A percentile compares a stretch with the other conserved stretches of the same genome.
phyloP scores from a whole-genome alignment of 1,140 invertebrate species.

The Drosophila albomicans region DNA sequence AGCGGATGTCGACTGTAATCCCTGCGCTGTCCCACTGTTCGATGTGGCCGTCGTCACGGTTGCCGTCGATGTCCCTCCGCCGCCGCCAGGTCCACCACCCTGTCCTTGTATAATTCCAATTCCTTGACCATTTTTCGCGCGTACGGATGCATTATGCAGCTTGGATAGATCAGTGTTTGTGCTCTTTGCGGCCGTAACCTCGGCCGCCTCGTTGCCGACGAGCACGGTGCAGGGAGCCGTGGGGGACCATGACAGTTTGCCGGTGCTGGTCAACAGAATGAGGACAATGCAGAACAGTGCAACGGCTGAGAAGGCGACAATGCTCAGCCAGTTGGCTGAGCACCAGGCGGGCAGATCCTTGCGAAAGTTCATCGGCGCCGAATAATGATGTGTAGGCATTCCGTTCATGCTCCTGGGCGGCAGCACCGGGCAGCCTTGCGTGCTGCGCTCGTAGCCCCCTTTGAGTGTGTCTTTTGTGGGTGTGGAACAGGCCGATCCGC shows the following conservation, averaged over 20 bases:
- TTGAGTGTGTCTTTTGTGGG: constrained; percentile 86
- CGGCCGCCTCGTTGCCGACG: constrained; percentile 88
- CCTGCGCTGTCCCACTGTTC: constrained; percentile 72
- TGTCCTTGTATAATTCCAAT: constrained; percentile 83
- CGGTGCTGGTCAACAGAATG: constrained; percentile 94
- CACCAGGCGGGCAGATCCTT: constrained; percentile 94
- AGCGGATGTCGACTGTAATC: constrained; percentile 73
- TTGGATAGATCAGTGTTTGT: constrained; percentile 84
- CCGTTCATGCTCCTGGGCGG: constrained; percentile 89
- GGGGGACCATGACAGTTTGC: constrained; percentile 92
- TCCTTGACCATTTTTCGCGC: constrained; percentile 87
- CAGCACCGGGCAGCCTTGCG: constrained; percentile 87
- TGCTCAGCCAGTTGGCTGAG: constrained; percentile 95
- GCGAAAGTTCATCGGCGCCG: constrained; percentile 89
- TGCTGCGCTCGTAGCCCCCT: constrained; percentile 89
- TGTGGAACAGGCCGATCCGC: constrained; percentile 84
- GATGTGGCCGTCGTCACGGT: constrained; percentile 73
- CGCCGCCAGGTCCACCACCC: constrained; percentile 14
- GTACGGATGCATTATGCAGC: constrained; percentile 86
- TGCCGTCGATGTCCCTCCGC: constrained; percentile 79
- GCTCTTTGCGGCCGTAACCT: constrained; percentile 84
- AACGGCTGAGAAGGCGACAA: constrained; percentile 93
- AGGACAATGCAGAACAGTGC: constrained; percentile 92
- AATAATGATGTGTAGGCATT: constrained; percentile 82
- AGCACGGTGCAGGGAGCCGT: constrained; percentile 92